Evolutionary conservation across 2,113 vertebrate species (phyloP), one percentile per base, ranked within the genome.

Genomic region (Crotalus helleri): DNA sequence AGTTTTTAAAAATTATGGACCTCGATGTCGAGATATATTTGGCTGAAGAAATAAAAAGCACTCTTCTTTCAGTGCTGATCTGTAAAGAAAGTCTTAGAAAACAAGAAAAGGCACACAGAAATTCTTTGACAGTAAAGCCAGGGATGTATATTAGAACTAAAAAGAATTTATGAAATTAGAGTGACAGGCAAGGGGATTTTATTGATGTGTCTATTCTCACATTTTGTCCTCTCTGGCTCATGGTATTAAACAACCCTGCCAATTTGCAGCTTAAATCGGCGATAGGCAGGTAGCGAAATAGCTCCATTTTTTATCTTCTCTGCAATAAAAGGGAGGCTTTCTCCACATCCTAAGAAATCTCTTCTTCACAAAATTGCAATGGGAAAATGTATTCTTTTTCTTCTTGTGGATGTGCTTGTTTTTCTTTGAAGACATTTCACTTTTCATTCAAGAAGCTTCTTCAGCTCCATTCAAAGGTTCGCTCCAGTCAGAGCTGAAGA

Each of bases 121-220:
- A 59, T n/a, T 23, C 81, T 81, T 53, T 51, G 85, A 51, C 24
- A 4, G 59, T n/a, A 87, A 59, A 87, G 7, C 57, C 19, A 53
- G 10, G 57, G 91, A 86, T 86, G 49, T 87, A 59, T 10, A 5
- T 87, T 59, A 59, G 33, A 39, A 87, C 87, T 92, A 44, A 61
- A 87, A 51, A 29, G 11, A 5, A 23, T 46, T 87, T 92, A 92
- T 23, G 85, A 92, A 92, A 92, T 92, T 87, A 61, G 46, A 92
- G 44, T 87, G 91, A 87, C 91, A 64, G 57, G 85, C 91, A 87
- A 92, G 85, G 44, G 44, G 53, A 87, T 61, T 61, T 58, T 87
- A 86, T 92, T 87, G 85, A 87, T 87, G 91, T 87, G 44, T 87
- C 46, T 92, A 33, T 61, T 64, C 87, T 92, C 91, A 61, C 13